These are phyloP conservation scores for Caenorhabditis sp. DNA, from an alignment of 2,888 invertebrate species.

Conservation along the genomic window DNA sequence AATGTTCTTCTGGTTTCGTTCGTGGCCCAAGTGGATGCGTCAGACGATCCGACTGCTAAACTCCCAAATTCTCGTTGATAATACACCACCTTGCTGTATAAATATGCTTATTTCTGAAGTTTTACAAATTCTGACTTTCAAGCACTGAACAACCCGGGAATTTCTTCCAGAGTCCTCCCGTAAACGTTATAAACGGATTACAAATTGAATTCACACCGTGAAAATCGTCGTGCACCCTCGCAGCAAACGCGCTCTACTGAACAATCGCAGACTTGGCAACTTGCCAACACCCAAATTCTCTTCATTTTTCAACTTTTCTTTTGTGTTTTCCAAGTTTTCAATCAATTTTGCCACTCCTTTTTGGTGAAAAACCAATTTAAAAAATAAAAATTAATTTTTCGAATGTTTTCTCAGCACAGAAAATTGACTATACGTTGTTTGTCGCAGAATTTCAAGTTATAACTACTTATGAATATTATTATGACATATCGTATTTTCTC, in stretches of 20 bases:
- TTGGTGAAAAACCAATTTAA: neutral
- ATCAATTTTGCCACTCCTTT: neutral
- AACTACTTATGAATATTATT: too few species aligned
- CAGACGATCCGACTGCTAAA: constrained; percentile 26
- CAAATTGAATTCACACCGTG: neutral
- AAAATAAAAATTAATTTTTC: too few species aligned
- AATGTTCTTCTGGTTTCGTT: constrained; percentile 47
- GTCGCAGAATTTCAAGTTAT: too few species aligned
- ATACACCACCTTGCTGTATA: too few species aligned
- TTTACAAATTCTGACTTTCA: neutral
- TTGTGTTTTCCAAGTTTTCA: too few species aligned
- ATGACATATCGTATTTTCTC: too few species aligned
- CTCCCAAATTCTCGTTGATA: too few species aligned
- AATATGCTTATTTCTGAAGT: neutral
- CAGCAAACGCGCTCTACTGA: constrained; percentile 28
- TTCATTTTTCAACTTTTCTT: neutral
- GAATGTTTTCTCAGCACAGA: too few species aligned
- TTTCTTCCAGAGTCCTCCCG: too few species aligned
- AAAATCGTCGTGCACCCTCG: neutral
- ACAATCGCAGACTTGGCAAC: constrained; percentile 11
- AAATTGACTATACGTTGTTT: too few species aligned
- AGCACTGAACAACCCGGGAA: too few species aligned
- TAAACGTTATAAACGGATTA: too few species aligned
- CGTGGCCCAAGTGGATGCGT: constrained; percentile 33
- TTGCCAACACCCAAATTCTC: constrained; percentile 13